Evolutionary conservation across 2,113 vertebrate genomes (phyloP).

Genomic region (Sorex fumeus): DNA sequence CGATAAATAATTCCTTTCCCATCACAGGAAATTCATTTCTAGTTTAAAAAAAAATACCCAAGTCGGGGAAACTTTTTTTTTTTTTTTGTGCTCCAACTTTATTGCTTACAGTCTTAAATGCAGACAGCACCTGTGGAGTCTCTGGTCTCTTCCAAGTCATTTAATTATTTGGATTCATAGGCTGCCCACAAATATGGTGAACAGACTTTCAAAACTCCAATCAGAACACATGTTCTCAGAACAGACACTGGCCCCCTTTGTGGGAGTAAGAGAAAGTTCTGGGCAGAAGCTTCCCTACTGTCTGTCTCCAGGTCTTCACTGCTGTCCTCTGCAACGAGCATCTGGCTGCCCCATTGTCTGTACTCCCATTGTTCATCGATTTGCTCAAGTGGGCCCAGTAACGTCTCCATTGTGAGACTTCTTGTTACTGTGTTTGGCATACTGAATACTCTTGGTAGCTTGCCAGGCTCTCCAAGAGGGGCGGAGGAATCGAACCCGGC

Average conservation of each 20-base stretch:
- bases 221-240: neutral
- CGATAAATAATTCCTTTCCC: neutral
- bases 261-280: neutral
- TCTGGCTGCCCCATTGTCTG: neutral
- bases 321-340: neutral
- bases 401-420: too few species aligned
- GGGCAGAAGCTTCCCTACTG: neutral
- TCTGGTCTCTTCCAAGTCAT: neutral
- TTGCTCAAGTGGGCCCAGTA: too few species aligned
- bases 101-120: slow-evolving; percentile 21
- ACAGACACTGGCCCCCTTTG: neutral
- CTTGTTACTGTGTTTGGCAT: too few species aligned
- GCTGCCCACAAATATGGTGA: slow-evolving; percentile 32
- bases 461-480: too few species aligned
- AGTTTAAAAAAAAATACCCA: neutral
- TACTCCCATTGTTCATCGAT: too few species aligned
- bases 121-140: slow-evolving; percentile 8
- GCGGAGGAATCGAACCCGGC: too few species aligned
- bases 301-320: neutral
- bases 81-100: neutral
- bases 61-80: neutral
- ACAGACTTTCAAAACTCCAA: slow-evolving; percentile 13
- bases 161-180: slow-evolving; percentile 25
- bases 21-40: slow-evolving; percentile 42
- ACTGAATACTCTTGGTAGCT: too few species aligned